These are phyloP conservation scores for Tyria jacobaeae DNA, from an alignment of 2,888 invertebrate species.

Conservation along the genomic window DNA sequence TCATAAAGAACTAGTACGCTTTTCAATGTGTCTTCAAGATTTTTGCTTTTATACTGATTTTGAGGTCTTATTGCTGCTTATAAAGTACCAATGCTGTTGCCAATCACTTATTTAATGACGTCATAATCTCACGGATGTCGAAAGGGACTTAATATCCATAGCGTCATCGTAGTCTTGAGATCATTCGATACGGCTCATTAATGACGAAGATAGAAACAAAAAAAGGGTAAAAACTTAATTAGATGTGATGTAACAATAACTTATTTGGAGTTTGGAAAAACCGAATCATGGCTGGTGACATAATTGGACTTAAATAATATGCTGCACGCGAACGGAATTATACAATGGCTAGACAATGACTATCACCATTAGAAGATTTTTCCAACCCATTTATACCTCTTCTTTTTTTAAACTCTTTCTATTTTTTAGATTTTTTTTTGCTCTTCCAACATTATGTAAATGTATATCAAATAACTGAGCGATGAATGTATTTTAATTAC, in stretches of 20 bases:
- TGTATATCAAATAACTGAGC: too few species aligned
- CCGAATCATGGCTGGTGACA: not conserved
- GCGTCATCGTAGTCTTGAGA: slow-evolving; percentile 27
- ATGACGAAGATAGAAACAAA: slow-evolving; percentile 11
- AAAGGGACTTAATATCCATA: slow-evolving; percentile 26
- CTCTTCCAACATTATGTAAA: too few species aligned
- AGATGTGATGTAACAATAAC: not conserved
- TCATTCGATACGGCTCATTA: slow-evolving; percentile 21
- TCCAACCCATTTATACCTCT: too few species aligned
- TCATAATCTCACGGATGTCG: slow-evolving; percentile 38
- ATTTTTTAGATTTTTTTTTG: too few species aligned
- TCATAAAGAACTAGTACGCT: too few species aligned
- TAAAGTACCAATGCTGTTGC: not conserved
- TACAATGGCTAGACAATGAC: not conserved
- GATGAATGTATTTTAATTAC: too few species aligned
- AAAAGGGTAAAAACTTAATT: slow-evolving; percentile 1
- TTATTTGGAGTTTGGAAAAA: slow-evolving; percentile 1
- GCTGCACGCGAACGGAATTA: not conserved
- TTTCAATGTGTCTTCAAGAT: not conserved
- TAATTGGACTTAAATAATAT: not conserved
- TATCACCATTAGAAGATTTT: not conserved
- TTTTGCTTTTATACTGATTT: not conserved
- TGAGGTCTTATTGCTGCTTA: not conserved
- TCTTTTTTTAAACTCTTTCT: too few species aligned
- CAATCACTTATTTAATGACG: slow-evolving; percentile 29